Conservation (phyloP, 2,888 invertebrate species). For the Tenthredo mesomela region DNA sequence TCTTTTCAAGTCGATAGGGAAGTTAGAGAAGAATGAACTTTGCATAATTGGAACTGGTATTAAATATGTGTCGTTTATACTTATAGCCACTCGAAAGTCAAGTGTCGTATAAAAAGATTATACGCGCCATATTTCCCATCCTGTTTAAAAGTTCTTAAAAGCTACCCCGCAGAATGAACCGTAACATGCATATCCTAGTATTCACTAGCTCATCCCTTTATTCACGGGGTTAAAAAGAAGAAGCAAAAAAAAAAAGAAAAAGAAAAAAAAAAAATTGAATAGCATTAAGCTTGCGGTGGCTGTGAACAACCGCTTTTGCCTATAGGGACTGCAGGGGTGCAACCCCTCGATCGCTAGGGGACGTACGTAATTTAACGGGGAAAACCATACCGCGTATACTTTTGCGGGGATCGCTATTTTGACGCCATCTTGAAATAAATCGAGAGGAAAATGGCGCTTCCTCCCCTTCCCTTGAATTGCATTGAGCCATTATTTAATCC, state of each 20-base stretch:
- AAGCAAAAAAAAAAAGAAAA: slow-evolving; percentile 65
- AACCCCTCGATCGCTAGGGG: slow-evolving; percentile 60
- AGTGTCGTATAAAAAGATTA: slow-evolving; percentile 44
- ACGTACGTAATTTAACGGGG: slow-evolving; percentile 31
- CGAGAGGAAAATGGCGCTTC: slow-evolving; percentile 74
- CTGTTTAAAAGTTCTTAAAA: background rate
- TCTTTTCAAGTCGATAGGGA: background rate
- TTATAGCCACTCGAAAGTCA: slow-evolving; percentile 1
- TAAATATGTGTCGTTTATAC: background rate
- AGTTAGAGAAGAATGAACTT: background rate
- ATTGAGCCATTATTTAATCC: background rate
- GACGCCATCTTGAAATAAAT: slow-evolving; percentile 76
- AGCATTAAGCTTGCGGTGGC: slow-evolving; percentile 66
- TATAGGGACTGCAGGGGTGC: slow-evolving; percentile 66
- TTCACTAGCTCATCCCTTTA: slow-evolving; percentile 43
- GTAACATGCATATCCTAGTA: slow-evolving; percentile 69
- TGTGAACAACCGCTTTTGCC: slow-evolving; percentile 63
- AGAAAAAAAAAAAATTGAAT: slow-evolving; percentile 65
- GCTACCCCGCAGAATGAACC: slow-evolving; percentile 65
- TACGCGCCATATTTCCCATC: background rate
- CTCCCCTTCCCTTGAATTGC: slow-evolving; percentile 55
- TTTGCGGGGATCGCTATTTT: slow-evolving; percentile 62
- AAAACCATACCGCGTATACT: slow-evolving; percentile 6
- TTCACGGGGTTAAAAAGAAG: slow-evolving; percentile 60
- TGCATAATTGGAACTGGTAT: background rate